Base-by-base conservation (phyloP, 2,113 vertebrate genomes). In the Leptobrachium leishanense region DNA sequence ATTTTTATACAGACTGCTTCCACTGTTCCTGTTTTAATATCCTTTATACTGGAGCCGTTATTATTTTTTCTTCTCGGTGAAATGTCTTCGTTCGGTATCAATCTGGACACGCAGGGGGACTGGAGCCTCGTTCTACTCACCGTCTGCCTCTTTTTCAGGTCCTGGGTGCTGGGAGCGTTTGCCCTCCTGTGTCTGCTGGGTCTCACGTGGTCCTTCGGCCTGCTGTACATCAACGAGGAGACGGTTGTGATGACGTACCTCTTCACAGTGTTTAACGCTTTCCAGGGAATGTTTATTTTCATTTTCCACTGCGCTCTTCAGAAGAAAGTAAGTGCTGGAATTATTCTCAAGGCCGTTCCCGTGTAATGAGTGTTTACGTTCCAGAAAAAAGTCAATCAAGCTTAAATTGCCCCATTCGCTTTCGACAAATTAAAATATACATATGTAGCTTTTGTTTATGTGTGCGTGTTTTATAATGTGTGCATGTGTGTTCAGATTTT, bases 251-350 rank as follows among this genome's bases (percentile, higher is more conserved):
- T 99, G 95, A 97, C 96, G 0, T 99, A 99, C 87, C 98, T 99
- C 85, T 99, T 99, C 91, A 99, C 97, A 85, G 95, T 98, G 86
- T 99, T 98, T 91, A 99, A 99, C 90, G 92, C 96, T 85, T 97
- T 98, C 88, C 98, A 99, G 90, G 98, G 98, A 88, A 93, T 98
- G 95, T 99, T 99, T 88, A 98, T 99, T 93, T 98, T 99, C 90
- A 96, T 98, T 91, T 99, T 99, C 86, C 95, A 99, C 84, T 99
- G 97, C 87, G 93, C 97, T 54, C 96, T 99, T 79, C 98, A 98
- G 90, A 99, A 98, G 90, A 99, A 99, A 91, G 98, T 99, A 92
- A 94, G 95, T 90, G 43, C 15, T 46, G 44, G 44, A 46, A 46
- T 46, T 46, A 46, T 46, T 46, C 44, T 46, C 8, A 8, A 46